Evolutionary conservation across 2,797 vertebrate genomes (phyloP).

Genomic region (Cichlasoma orientale): DNA sequence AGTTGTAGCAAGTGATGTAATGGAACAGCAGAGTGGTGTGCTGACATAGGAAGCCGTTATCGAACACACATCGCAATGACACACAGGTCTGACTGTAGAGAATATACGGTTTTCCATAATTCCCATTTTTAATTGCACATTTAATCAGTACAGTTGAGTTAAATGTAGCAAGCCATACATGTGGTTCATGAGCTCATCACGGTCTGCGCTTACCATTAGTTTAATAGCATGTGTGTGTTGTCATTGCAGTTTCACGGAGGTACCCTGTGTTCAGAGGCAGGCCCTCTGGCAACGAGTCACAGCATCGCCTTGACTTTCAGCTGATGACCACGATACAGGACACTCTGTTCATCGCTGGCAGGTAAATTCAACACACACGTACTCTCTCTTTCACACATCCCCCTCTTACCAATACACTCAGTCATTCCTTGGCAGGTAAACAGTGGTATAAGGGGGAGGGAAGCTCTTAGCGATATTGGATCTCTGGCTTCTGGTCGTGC

Average conservation of each 20-base stretch:
- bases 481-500: slow-evolving; percentile 58
- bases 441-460: slow-evolving; percentile 32
- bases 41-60: slow-evolving; percentile 49
- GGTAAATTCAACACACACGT: slow-evolving; percentile 89
- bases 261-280: slow-evolving; percentile 99
- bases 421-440: slow-evolving; percentile 93
- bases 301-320: slow-evolving; percentile 99
- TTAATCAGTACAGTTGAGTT: slow-evolving; percentile 82
- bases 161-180: slow-evolving; percentile 1
- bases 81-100: slow-evolving; percentile 23
- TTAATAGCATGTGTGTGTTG: slow-evolving; percentile 63
- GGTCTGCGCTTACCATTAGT: neutral
- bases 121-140: slow-evolving; percentile 70
- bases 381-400: slow-evolving; percentile 66
- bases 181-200: neutral
- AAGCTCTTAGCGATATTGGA: slow-evolving; percentile 80
- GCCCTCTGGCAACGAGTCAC: slow-evolving; percentile 97
- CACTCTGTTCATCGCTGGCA: slow-evolving; percentile 99
- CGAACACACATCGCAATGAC: slow-evolving; percentile 12
- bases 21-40: slow-evolving; percentile 52
- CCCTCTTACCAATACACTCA: slow-evolving; percentile 46
- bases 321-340: slow-evolving; percentile 99
- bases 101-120: slow-evolving; percentile 3
- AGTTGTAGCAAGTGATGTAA: slow-evolving; percentile 45
- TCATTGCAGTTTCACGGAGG: slow-evolving; percentile 91